These are phyloP conservation scores for Catocala nupta DNA, from an alignment of 2,888 invertebrate species.

Conservation along the genomic window DNA sequence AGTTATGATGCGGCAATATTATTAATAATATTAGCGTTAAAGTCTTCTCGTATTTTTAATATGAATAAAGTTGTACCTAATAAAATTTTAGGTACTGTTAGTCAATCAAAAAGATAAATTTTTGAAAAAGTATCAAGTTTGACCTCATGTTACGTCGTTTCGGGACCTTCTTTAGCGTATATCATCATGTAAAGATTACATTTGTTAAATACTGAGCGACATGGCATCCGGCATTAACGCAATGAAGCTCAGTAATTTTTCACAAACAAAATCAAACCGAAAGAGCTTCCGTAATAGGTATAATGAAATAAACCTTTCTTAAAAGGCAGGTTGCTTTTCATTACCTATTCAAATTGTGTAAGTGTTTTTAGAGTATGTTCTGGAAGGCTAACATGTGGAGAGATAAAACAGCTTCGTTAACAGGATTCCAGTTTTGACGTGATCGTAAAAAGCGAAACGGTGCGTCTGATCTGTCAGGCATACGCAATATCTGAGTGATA, in stretches of 20 bases:
- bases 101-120: no score
- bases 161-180: no score
- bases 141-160: no score
- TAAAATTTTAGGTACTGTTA: no score
- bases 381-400: constrained; percentile 3
- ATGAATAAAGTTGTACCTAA: no score
- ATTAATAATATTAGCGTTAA: no score
- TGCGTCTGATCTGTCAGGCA: constrained; percentile 42
- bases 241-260: constrained; percentile 8
- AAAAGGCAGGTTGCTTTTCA: constrained; percentile 14
- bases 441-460: constrained; percentile 43
- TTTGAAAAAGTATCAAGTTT: no score
- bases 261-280: not conserved
- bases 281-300: constrained; percentile 7
- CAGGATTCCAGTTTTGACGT: constrained; percentile 32
- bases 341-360: constrained; percentile 16
- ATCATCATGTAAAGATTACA: no score
- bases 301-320: constrained; percentile 24
- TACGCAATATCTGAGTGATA: constrained; percentile 74
- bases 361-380: constrained; percentile 15
- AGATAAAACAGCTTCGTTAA: constrained; percentile 34
- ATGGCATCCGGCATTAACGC: not conserved
- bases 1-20: no score
- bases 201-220: no score
- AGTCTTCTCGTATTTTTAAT: no score